Evolutionary conservation across 2,888 invertebrate genomes (phyloP), one percentile per base, ranked within the genome.

Genomic region (Nomada fucata): DNA sequence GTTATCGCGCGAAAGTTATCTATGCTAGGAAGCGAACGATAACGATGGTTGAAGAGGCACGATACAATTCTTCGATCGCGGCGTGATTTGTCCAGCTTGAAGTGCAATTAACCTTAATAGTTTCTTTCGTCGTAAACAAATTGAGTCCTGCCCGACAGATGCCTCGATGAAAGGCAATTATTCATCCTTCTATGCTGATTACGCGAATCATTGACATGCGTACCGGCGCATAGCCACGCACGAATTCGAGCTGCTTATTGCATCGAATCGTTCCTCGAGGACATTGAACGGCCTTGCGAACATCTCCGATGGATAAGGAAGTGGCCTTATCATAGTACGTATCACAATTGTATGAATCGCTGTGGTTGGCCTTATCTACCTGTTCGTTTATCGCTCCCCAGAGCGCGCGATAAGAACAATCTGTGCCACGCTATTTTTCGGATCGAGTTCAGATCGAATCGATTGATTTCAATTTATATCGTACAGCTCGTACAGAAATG

Each of bases 251-350:
- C 15, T 18, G 26, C 26, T 42, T 23, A 4, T 29, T 44, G 59
- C 2, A 23, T 18, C 60, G 26, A 20, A 57, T 44, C 26, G 70
- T 61, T 36, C 53, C 75, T 67, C 68, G 88, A 89, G 90, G 88
- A 86, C 89, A 89, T 83, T 65, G 76, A 65, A 79, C 89, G 90
- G 82, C 90, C 90, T 91, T 91, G 88, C 83, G 77, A 67, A 85
- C 86, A 86, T 89, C 86, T 87, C 57, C 70, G 55, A 72, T 78
- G 79, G 90, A 91, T 90, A 90, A 89, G 84, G 69, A 80, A 82
- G 73, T 13, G 20, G 50, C 42, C 52, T 50, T 61, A 26, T 64
- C 50, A 4, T 13, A 67, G 23, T 53, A 44, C 18, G 36, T 55
- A 29, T 61, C n/a, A 18, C 44, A 68, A 47, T 61, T 44, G 26